Evolutionary conservation across 2,797 vertebrate species (phyloP), one percentile per base, ranked within the genome.

Genomic region (Acanthurus lineatus): DNA sequence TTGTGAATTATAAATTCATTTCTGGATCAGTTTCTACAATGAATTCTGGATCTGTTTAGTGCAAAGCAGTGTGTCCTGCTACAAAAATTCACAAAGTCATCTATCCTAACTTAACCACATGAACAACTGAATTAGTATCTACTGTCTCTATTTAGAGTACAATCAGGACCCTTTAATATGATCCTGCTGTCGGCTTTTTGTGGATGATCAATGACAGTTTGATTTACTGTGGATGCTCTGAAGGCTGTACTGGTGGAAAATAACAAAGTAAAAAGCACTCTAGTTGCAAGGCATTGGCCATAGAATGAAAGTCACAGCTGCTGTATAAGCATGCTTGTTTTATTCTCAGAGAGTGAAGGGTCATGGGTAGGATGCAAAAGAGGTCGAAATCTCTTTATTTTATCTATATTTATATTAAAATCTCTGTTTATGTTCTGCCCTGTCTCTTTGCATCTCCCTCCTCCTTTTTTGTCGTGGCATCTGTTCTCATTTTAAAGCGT

Each of bases 391-490:
- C 56, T 58, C 54, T 7, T 42, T 16, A 48, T 49, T 54, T 68
- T 45, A 14, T 63, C 20, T 57, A 15, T 56, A 12, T 72, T 73
- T 66, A 58, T 71, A 68, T 62, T 40, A 60, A 45, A 28, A 56
- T 49, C 61, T 66, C 20, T 35, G 28, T 68, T 67, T 70, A 56
- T 32, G 38, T 20, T 52, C 42, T 56, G 22, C 69, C 53, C 70
- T 5, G 8, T 20, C 58, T 68, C 58, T 68, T 16, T 9, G 6
- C 22, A 35, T 38, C 4, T 68, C 15, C 14, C 52, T 44, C 35
- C 22, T 65, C 14, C 60, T 63, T 63, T 63, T 74, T 25, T 69
- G 57, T 67, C n/a, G 22, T 22, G 10, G 16, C 28, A 44, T 60
- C 49, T 15, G 8, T 16, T 77, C 45, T 74, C 52, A 15, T 45